Base-by-base conservation (phyloP, 2,113 vertebrate species). In the Martes martes region DNA sequence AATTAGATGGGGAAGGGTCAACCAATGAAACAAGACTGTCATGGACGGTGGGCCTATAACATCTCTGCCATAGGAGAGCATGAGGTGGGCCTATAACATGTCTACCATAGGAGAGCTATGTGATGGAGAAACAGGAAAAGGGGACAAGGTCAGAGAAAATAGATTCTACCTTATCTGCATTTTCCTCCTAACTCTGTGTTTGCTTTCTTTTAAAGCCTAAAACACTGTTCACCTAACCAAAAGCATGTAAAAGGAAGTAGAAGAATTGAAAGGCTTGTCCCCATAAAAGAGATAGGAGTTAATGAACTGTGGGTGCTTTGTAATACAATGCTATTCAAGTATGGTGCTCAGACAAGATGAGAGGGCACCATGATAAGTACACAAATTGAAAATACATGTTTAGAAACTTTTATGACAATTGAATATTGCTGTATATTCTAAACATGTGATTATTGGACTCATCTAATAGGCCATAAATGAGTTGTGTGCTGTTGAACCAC, bases 161-260 rank as follows among this genome's bases (percentile, higher is more conserved):
- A 39, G 28, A 76, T 19, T 31, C 50, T 59, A 6, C 7, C 19
- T 85, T 23, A 89, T 47, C 39, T 92, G 18, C 7, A 19, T 86
- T 73, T 92, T 71, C 67, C 55, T 89, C 28, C 50, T 39, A 42
- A 63, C 36, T 9, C 16, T 57, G 13, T 24, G 13, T 28, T 73
- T 97, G 45, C 10, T 96, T 73, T 74, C 61, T 71, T 74, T 83
- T 71, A 87, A 96, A 92, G n/a, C 78, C 81, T 23, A 65, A 18
- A 52, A 18, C 76, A 13, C 28, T 86, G 23, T 36, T 28, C 33
- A 92, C 39, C 42, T 55, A 39, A 6, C 67, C 63, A 76, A 69
- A 89, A 57, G 63, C 47, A 74, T 89, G 28, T 83, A 36, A 93
- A 95, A 63, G 9, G 42, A 85, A 95, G 50, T 69, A 26, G 61